Percentiles rank a stretch among this genome's conserved stretches.
phyloP scores from a whole-genome alignment of 1,140 invertebrate species.

The Episyrphus balteatus region DNA sequence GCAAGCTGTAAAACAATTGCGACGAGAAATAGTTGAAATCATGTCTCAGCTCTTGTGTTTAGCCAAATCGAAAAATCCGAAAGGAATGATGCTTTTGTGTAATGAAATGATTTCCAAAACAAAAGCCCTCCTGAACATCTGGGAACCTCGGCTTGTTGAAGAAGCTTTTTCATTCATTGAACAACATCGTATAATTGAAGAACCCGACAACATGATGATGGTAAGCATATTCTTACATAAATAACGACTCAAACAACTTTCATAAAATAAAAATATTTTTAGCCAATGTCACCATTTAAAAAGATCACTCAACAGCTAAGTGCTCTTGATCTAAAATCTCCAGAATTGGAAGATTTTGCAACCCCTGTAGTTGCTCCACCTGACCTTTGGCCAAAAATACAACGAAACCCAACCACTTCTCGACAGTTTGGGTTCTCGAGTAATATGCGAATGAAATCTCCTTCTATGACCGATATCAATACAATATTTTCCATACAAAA shows the following conservation, averaged over 20 bases:
- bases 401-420: neutral
- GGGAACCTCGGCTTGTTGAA: constrained; percentile 73
- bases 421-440: constrained; percentile 24
- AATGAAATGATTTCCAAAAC: constrained; percentile 70
- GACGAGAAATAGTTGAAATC: constrained; percentile 65
- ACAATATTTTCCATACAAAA: constrained; percentile 30
- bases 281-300: constrained; percentile 59
- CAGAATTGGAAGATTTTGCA: constrained; percentile 59
- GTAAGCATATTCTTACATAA: constrained; percentile 3
- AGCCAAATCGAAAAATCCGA: constrained; percentile 58
- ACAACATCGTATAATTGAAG: constrained; percentile 45
- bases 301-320: constrained; percentile 65
- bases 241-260: neutral
- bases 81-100: constrained; percentile 63
- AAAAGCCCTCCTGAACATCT: constrained; percentile 63
- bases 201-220: constrained; percentile 31
- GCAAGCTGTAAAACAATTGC: constrained; percentile 62
- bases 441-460: constrained; percentile 21
- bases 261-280: constrained; percentile 5
- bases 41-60: constrained; percentile 62
- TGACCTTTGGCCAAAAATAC: constrained; percentile 45
- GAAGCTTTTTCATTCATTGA: constrained; percentile 73
- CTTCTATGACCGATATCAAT: constrained; percentile 30
- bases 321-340: constrained; percentile 53
- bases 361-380: constrained; percentile 53